Conservation (phyloP, 2,888 invertebrate genomes). For the Saturnia pavonia region DNA sequence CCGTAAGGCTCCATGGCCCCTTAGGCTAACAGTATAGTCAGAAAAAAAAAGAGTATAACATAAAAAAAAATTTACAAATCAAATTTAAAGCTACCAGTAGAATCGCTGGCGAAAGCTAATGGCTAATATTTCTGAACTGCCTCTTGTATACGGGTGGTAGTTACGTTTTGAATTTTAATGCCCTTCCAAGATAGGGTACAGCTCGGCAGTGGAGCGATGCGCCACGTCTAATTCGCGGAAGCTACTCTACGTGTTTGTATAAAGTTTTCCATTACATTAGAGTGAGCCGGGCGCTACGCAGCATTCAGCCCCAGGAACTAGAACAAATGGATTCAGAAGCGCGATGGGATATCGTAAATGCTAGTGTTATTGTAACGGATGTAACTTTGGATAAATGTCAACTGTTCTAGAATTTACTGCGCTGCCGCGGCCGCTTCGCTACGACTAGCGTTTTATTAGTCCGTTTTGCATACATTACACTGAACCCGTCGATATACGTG, state of each 20-base stretch:
- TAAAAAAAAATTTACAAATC: background rate
- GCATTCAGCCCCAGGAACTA: conserved; percentile 56
- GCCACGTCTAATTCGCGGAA: conserved; percentile 57
- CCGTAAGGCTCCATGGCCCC: too few species aligned
- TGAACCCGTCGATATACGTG: conserved; percentile 58
- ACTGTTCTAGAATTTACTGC: conserved; percentile 75
- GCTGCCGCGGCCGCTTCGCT: conserved; percentile 47
- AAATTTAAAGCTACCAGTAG: background rate
- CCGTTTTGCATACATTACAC: conserved; percentile 73
- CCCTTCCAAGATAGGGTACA: conserved; percentile 47
- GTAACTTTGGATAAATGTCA: conserved; percentile 80
- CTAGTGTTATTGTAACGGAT: conserved; percentile 78
- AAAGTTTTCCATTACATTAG: conserved; percentile 75
- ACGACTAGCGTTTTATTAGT: conserved; percentile 72
- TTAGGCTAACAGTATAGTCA: too few species aligned
- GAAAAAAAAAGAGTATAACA: background rate
- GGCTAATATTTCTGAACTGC: conserved; percentile 48
- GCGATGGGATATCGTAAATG: conserved; percentile 74
- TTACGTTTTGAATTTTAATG: conserved; percentile 66
- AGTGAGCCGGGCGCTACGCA: conserved; percentile 37
- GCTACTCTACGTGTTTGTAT: conserved; percentile 62
- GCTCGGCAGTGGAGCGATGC: conserved; percentile 34
- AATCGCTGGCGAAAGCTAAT: conserved; percentile 27
- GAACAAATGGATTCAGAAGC: conserved; percentile 69
- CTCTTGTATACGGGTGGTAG: conserved; percentile 38